These are phyloP conservation scores for Anguilla megastoma DNA, from an alignment of 2,797 vertebrate genomes.

Conservation along the genomic window DNA sequence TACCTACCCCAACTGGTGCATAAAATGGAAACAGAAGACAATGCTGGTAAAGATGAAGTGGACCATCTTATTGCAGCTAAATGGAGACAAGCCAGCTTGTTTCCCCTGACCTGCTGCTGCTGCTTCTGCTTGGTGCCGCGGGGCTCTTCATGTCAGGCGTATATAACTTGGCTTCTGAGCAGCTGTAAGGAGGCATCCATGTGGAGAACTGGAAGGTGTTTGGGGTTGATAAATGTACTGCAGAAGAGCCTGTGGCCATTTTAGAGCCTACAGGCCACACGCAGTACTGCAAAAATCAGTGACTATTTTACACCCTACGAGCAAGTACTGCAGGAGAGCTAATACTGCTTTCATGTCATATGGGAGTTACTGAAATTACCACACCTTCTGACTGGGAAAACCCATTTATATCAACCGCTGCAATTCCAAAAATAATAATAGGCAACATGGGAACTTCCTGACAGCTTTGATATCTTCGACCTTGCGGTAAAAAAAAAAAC, in stretches of 20 bases:
- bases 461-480: too few relatives aligned
- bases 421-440: too few relatives aligned
- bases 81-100: not conserved
- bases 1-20: not conserved
- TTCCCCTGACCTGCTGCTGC: constrained; percentile 7
- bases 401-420: too few relatives aligned
- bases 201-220: not conserved
- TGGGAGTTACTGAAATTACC: too few relatives aligned
- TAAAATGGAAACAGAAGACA: not conserved
- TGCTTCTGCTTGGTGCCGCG: not conserved
- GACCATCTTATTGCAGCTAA: not conserved
- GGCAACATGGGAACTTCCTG: too few relatives aligned
- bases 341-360: too few relatives aligned
- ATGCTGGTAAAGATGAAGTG: not conserved
- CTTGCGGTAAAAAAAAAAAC: too few relatives aligned
- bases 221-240: not conserved
- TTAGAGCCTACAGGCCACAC: not conserved
- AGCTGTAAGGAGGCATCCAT: not conserved
- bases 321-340: too few relatives aligned
- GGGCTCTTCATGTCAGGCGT: not conserved
- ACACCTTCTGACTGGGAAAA: too few relatives aligned
- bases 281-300: not conserved
- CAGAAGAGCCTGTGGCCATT: not conserved
- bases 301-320: not conserved
- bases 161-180: not conserved